phyloP scores from a whole-genome alignment of 2,113 vertebrate genomes.

The Microcebus griseorufus region DNA sequence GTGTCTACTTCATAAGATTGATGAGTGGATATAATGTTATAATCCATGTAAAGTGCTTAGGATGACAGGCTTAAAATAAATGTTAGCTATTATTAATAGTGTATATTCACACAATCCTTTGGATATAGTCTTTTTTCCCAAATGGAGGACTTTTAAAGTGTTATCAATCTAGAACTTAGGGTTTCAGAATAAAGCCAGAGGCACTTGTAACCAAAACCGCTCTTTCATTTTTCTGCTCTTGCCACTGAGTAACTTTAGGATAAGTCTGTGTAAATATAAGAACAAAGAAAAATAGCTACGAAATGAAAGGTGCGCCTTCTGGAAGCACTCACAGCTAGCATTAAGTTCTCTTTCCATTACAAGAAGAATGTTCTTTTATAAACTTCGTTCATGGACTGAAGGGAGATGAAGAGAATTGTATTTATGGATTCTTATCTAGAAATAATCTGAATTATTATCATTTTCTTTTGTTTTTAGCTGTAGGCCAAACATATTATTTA shows the following conservation, averaged over 20 bases:
- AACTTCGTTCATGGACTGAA: neutral
- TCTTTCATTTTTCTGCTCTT: neutral
- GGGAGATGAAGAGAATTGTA: neutral
- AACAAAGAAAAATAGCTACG: neutral
- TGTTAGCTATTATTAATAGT: constrained; percentile 12
- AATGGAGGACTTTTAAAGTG: neutral
- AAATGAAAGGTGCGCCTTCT: neutral
- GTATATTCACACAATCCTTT: neutral
- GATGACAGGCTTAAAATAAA: constrained; percentile 25
- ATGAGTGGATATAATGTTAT: constrained; percentile 2
- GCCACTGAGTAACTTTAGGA: neutral
- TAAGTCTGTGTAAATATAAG: constrained; percentile 11
- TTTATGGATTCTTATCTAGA: neutral
- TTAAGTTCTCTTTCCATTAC: neutral
- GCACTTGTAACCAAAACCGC: neutral
- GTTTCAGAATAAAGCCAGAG: constrained; percentile 16
- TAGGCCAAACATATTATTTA: neutral
- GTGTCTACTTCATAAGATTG: constrained; percentile 55
- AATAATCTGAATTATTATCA: neutral
- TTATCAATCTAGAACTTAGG: neutral
- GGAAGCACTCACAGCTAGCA: neutral
- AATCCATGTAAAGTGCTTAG: constrained; percentile 41
- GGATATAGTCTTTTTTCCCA: neutral
- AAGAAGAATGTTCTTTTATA: neutral
- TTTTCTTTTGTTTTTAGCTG: constrained; percentile 19